Conservation (phyloP, 2,113 vertebrate species). For the Channa argus region DNA sequence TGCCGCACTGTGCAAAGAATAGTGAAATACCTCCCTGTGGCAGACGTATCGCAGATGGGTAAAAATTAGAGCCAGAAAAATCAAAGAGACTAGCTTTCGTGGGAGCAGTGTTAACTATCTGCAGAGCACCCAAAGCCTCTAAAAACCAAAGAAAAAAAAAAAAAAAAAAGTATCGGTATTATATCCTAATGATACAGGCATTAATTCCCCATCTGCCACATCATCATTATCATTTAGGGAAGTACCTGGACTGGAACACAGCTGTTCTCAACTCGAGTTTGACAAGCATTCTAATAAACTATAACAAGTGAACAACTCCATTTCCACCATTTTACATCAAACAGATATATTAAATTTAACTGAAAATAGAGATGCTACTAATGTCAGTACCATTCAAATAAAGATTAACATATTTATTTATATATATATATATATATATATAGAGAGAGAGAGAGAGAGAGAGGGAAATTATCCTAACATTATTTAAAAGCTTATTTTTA, state of each 20-base stretch:
- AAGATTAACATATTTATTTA: constrained; percentile 10
- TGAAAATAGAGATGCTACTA: constrained; percentile 43
- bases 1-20: constrained; percentile 34
- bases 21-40: constrained; percentile 25
- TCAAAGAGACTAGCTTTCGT: background rate
- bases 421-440: no score
- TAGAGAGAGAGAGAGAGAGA: background rate
- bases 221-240: constrained; percentile 9
- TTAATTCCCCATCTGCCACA: background rate
- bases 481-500: constrained; percentile 41
- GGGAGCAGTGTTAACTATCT: background rate
- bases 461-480: constrained; percentile 20
- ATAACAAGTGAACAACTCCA: constrained; percentile 29
- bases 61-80: background rate
- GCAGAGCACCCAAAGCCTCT: background rate
- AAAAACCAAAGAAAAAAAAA: no score
- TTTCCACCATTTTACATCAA: constrained; percentile 38
- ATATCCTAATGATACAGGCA: constrained; percentile 1
- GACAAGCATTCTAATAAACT: constrained; percentile 14
- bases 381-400: constrained; percentile 67
- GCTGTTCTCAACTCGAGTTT: constrained; percentile 43
- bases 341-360: constrained; percentile 33
- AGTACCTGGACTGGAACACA: constrained; percentile 44
- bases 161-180: background rate
- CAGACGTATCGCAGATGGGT: constrained; percentile 6